Evolutionary conservation across 1,140 invertebrate species (phyloP), one percentile per base, ranked within the genome.

Genomic region (Drosophila orena): DNA sequence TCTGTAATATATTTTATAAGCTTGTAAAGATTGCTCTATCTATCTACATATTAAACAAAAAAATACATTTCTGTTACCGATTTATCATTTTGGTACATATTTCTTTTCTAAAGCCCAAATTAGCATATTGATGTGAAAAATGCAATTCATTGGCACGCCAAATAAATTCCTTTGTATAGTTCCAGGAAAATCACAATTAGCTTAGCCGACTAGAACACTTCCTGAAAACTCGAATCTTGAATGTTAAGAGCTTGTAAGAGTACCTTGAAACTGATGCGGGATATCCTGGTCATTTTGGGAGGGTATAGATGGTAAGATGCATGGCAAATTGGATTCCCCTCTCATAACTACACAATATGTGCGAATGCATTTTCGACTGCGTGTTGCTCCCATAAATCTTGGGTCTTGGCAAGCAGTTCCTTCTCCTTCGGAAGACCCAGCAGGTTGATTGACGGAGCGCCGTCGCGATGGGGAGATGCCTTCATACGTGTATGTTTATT

Each of bases 271-370:
- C 1, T 20, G 2, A 15, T 15, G 3, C 7, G 12, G 6, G 7
- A 12, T 14, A 27, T 6, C 24, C 11, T 44, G 17, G 17, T n/a
- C 35, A 24, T 15, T 4, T 49, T 27, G 12, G 14, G 1, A 68
- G 64, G 35, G 61, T 57, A 47, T 57, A 10, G 38, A 17, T 17
- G 17, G 24, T 30, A 10, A 50, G 57, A 14, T 62, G 69, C 78
- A 76, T 79, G 83, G 78, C 70, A 81, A 86, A 88, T 88, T 77
- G 65, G 86, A 88, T 86, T 88, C 49, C 79, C 60, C 71, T 81
- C 52, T 76, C 47, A 55, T 56, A 71, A 60, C 60, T 68, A 56
- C 50, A 74, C 52, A 59, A 50, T 61, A 61, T 77, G 56, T 58
- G 50, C 55, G 46, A 60, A 6, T 68, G 81, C 73, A 85, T 55